Evolutionary conservation across 1,140 invertebrate genomes (phyloP).

Genomic region (Teleogryllus occipitalis): DNA sequence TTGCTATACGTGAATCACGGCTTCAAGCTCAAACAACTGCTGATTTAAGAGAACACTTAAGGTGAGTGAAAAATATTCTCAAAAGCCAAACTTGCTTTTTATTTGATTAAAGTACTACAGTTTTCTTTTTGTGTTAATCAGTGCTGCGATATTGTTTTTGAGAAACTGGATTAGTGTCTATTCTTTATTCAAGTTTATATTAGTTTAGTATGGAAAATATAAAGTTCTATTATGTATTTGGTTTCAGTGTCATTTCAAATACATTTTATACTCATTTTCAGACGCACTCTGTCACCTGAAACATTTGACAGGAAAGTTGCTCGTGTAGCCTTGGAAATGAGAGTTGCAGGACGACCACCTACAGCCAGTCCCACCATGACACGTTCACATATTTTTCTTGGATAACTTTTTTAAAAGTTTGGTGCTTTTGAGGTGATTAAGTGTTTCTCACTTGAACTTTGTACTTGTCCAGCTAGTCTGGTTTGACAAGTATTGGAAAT

Average conservation of each 20-base stretch:
- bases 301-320: constrained; percentile 33
- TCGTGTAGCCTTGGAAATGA: constrained; percentile 27
- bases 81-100: too few relatives aligned
- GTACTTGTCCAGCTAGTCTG: neutral
- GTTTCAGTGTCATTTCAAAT: too few relatives aligned
- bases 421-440: neutral
- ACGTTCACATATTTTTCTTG: constrained; percentile 30
- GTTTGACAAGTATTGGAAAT: neutral
- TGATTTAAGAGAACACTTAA: constrained; percentile 31
- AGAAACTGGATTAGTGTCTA: too few relatives aligned
- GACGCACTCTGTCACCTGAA: constrained; percentile 31
- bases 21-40: constrained; percentile 31
- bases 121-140: too few relatives aligned
- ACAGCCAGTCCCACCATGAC: constrained; percentile 28
- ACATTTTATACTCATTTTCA: constrained; percentile 15
- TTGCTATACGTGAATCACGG: constrained; percentile 29
- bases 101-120: too few relatives aligned
- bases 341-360: constrained; percentile 25
- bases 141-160: too few relatives aligned
- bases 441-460: neutral
- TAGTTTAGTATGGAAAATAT: too few relatives aligned
- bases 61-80: constrained; percentile 24
- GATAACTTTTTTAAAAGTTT: constrained; percentile 17
- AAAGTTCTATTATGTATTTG: too few relatives aligned
- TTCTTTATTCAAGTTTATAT: too few relatives aligned